These are phyloP conservation scores for Wiebesia pumilae DNA, from an alignment of 1,140 invertebrate genomes.

Conservation along the genomic window DNA sequence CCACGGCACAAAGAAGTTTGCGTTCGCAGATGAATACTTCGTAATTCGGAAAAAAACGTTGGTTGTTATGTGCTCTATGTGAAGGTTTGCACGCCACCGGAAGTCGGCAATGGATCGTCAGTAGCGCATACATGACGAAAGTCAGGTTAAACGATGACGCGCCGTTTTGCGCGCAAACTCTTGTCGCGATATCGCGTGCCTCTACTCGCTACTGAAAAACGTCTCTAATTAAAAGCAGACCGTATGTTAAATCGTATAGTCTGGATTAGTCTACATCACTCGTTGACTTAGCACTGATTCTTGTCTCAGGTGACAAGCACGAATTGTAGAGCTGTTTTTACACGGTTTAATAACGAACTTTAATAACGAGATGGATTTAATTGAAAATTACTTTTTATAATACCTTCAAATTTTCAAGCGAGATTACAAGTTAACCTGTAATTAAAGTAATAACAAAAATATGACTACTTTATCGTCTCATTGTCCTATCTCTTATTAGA, in stretches of 20 bases:
- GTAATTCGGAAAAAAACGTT: slow-evolving; percentile 25
- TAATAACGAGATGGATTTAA: no score
- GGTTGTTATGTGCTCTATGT: neutral
- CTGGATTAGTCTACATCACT: no score
- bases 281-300: neutral
- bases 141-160: neutral
- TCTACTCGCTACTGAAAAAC: neutral
- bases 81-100: neutral
- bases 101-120: neutral
- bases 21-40: neutral
- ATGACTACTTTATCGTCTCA: no score
- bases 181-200: neutral
- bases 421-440: no score
- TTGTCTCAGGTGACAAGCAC: neutral
- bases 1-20: neutral
- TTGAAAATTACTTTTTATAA: no score
- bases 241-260: neutral
- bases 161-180: neutral
- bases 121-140: neutral
- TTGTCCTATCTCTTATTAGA: no score
- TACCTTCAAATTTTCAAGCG: no score
- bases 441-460: no score
- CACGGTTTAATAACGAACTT: neutral
- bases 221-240: neutral
- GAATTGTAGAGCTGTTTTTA: neutral